Evolutionary conservation across 2,113 vertebrate genomes (phyloP), one percentile per base, ranked within the genome.

Genomic region (Plecotus auritus): DNA sequence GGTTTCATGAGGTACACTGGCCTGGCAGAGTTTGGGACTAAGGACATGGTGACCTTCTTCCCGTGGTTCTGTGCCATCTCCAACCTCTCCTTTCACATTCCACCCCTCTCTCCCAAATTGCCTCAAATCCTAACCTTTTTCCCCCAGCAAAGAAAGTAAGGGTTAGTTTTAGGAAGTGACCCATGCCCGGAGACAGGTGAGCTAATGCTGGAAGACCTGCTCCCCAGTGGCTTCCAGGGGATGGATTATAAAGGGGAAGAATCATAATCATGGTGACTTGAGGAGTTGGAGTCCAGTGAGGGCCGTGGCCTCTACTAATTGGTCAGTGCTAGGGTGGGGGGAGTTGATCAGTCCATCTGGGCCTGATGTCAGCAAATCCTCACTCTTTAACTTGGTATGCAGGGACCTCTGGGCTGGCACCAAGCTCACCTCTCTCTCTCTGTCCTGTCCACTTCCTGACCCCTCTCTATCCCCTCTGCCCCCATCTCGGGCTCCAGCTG

Each of bases 1-100:
- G n/a, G 0, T 1, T 2, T 51, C 4, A 0, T 6, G 61, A 76
- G 42, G 7, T 9, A 9, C 0, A 0, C 28, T 0, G 1, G 37
- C 66, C 51, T 67, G 81, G 78, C 6, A 1, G 85, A 40, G n/a
- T 40, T 26, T 9, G 61, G 2, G 6, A 42, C 54, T 20, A 20
- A 67, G 56, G 59, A 83, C 18, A 8, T 32, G 45, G 13, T 28
- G 23, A 56, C 37, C 7, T n/a, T 32, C 59, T 84, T 59, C n/a
- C 26, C 10, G 0, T 5, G 37, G 26, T 37, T 76, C 42, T n/a
- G 0, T 64, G 30, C 40, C 26, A 2, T 32, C 59, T 37, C 26
- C 30, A 32, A 3, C 56, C 23, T 74, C 28, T 37, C 49, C 12
- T 42, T 22, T 73, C 47, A 49, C 1, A 5, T 23, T 28, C 18